Evolutionary conservation across 2,797 vertebrate species (phyloP), one percentile per base, ranked within the genome.

Genomic region (Hydrocynus forskahlii): DNA sequence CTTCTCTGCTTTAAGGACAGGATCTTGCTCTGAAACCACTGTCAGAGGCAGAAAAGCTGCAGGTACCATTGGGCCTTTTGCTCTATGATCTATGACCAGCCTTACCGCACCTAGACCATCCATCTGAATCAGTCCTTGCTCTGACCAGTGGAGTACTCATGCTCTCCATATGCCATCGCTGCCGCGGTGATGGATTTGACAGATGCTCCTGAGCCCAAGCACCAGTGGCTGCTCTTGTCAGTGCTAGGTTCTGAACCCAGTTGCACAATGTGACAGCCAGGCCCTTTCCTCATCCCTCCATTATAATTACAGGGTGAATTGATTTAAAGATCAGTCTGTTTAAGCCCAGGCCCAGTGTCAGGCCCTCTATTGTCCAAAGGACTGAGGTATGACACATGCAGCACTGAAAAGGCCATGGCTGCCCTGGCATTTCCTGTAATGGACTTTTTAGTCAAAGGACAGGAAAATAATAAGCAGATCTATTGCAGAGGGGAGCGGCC

Each of bases 371-470:
- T 92, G 93, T 94, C 89, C 85, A 76, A 72, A 68, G 54, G 87
- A 88, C 91, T 90, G 83, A 87, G 88, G 86, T 89, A 85, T 91
- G 86, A 88, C 88, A 90, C 86, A 60, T 79, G 79, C 78, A 68
- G 84, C 84, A 87, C 60, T 89, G 89, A 91, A 92, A 94, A 94
- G 93, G 91, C 86, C 92, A 94, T 72, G 2, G 78, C 86, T 90
- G 85, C 88, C 87, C 90, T 89, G 90, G 86, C 90, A 91, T 93
- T 93, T 94, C 86, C 88, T 85, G 86, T 90, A 92, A 92, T 91
- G 86, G 90, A 91, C 88, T 91, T 92, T 92, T 92, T 91, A 89
- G 89, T 93, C 89, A 89, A 92, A 92, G 90, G 90, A 92, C 90
- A 89, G 88, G 81, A 87, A 91, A 91, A 89, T 91, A 90, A 92